These are phyloP conservation scores for Centrocercus urophasianus DNA, from an alignment of 2,113 vertebrate species.

Conservation along the genomic window DNA sequence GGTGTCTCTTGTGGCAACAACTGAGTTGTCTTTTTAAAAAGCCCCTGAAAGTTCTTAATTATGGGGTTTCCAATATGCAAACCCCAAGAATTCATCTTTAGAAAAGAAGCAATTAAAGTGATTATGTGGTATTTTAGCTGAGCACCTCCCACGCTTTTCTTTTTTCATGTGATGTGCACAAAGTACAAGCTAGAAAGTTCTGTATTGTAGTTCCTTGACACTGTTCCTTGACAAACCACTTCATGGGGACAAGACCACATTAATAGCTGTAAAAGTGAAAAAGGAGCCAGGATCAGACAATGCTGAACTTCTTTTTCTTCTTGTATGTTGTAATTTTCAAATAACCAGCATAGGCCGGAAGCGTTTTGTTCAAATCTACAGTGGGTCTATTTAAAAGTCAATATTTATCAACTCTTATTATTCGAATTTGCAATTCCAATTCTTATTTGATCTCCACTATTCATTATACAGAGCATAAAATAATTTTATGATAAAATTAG, in stretches of 20 bases:
- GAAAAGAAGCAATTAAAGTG: neutral
- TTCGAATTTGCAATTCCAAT: constrained; percentile 43
- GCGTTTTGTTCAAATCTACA: constrained; percentile 36
- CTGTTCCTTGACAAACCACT: neutral
- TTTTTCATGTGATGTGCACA: neutral
- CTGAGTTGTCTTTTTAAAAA: neutral
- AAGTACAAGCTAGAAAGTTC: neutral
- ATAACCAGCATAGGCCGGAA: neutral
- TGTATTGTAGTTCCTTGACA: neutral
- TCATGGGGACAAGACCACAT: neutral
- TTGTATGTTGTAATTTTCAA: neutral
- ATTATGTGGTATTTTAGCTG: neutral
- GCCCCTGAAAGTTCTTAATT: neutral
- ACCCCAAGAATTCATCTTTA: constrained; percentile 1
- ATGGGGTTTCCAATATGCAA: neutral
- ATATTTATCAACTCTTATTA: constrained; percentile 52
- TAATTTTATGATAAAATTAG: constrained; percentile 5
- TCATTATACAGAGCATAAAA: constrained; percentile 29
- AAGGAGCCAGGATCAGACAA: neutral
- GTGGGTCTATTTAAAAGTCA: constrained; percentile 33
- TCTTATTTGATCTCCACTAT: constrained; percentile 46
- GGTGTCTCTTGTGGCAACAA: neutral
- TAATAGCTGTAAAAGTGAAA: neutral
- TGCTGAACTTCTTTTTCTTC: neutral
- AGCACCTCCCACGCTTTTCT: neutral